Evolutionary conservation across 2,113 vertebrate genomes (phyloP).

Genomic region (Larimichthys crocea): DNA sequence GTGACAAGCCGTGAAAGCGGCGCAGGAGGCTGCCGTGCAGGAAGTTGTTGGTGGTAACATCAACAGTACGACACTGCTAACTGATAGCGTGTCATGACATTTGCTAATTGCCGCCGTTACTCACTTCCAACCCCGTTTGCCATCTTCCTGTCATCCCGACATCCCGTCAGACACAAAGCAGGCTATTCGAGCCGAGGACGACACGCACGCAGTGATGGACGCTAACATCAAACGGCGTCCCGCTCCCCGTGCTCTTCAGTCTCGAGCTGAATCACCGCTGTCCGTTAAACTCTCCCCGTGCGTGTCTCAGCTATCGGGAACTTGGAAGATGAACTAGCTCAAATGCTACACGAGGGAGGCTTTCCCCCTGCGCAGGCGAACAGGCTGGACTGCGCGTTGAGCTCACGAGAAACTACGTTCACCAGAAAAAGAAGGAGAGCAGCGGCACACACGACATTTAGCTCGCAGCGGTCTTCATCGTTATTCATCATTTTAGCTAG

Average conservation of each 20-base stretch:
- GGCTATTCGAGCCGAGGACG: conserved; percentile 27
- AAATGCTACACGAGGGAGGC: not conserved
- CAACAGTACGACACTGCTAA: conserved; percentile 52
- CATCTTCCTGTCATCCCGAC: conserved; percentile 84
- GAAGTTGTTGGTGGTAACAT: conserved; percentile 35
- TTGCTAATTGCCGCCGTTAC: conserved; percentile 60
- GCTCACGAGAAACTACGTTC: too few relatives aligned
- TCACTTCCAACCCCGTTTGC: conserved; percentile 86
- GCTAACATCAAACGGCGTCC: conserved; percentile 39
- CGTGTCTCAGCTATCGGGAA: conserved; percentile 43
- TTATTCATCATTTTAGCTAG: conserved; percentile 63
- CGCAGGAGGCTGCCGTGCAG: conserved; percentile 36
- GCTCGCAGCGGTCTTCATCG: conserved; percentile 35
- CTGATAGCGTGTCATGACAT: conserved; percentile 59
- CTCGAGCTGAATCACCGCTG: conserved; percentile 49
- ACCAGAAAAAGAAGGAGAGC: too few relatives aligned
- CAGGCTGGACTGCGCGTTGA: too few relatives aligned
- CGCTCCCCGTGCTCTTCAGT: conserved; percentile 6
- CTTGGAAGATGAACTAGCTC: conserved; percentile 75
- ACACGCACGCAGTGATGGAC: not conserved
- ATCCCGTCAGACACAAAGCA: conserved; percentile 50
- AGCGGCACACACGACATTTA: not conserved
- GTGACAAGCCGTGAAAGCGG: conserved; percentile 44
- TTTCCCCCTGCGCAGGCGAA: conserved; percentile 14
- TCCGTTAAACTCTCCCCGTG: conserved; percentile 38